Evolutionary conservation across 2,797 vertebrate species (phyloP), one percentile per base, ranked within the genome.

Genomic region (Clangula hyemalis): DNA sequence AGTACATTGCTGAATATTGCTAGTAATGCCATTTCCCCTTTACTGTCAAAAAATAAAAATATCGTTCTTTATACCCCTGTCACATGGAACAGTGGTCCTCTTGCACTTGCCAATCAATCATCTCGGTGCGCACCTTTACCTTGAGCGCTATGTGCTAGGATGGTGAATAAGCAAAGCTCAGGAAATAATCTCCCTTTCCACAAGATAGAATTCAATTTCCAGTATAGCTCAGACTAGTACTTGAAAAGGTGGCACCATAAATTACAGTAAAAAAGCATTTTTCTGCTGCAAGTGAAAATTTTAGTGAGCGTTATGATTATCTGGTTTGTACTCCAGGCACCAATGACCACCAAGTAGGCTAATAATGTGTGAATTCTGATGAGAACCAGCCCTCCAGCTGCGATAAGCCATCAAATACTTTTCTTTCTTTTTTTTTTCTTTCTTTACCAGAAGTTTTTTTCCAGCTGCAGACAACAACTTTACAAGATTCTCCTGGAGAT

Each of bases 181-280:
- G 85, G 87, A 96, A 96, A 95, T 94, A 94, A 96, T 95, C 93
- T 96, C 87, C 92, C 89, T 95, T 91, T 93, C 90, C 92, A 95
- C 85, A 61, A 91, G 94, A 86, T 32, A 60, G 93, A 97, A 95
- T 95, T 96, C 95, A 95, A 95, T 96, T 95, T 96, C 88, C 85
- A 97, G 60, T 51, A 92, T 0, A 78, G 82, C 87, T 86, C 93
- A 96, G 93, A 43, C 79, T 93, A 85, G 75, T 80, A 76, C 89
- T 95, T 95, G 87, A 92, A 95, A 91, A 88, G 78, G 94, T 82
- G 53, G 85, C 58, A 57, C 89, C 89, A 85, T 95, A 89, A 77
- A 93, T 95, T 93, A 95, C 28, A 70, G 61, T 36, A 85, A 76
- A 89, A 83, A 85, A 73, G 81, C 57, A 66, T 85, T 95, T 93